A percentile compares a stretch with the other conserved stretches of the same genome.
Evolutionary conservation across 2,797 vertebrate genomes (phyloP).

Genomic region (Masticophis lateralis): DNA sequence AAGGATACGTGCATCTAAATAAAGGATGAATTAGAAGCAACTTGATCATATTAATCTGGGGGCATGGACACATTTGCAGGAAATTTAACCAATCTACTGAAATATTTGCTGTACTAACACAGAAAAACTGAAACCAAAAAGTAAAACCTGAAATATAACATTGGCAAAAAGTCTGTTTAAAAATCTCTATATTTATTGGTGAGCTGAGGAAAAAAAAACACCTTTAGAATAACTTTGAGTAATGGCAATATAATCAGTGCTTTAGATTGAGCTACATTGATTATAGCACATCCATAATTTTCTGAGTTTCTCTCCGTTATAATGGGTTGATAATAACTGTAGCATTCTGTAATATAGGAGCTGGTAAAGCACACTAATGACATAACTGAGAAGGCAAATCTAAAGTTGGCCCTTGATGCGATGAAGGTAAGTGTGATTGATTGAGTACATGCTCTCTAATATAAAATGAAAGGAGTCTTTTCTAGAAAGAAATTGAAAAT

Average conservation of each 20-base stretch:
- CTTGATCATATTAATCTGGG: not conserved
- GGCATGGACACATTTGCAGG: not conserved
- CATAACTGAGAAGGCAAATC: conserved; percentile 81
- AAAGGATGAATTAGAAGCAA: not conserved
- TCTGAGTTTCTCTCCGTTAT: not conserved
- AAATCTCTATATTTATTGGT: not conserved
- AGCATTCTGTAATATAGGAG: conserved; percentile 74
- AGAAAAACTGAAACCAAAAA: not conserved
- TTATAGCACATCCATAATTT: not conserved
- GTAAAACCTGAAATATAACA: not conserved
- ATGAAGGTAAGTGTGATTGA: conserved; percentile 87
- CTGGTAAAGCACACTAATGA: conserved; percentile 94
- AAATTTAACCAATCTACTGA: not conserved
- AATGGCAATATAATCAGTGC: not conserved
- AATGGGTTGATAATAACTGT: not conserved
- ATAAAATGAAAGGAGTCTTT: not conserved
- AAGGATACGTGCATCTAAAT: not conserved
- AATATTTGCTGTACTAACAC: not conserved
- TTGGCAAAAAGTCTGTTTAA: not conserved
- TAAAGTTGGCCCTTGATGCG: conserved; percentile 88
- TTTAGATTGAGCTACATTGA: not conserved
- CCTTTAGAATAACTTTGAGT: not conserved
- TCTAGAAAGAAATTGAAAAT: not conserved
- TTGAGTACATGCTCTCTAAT: not conserved
- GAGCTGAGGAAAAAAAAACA: not conserved